Conservation (phyloP, 2,113 vertebrate genomes). For the Bagarius yarrelli region DNA sequence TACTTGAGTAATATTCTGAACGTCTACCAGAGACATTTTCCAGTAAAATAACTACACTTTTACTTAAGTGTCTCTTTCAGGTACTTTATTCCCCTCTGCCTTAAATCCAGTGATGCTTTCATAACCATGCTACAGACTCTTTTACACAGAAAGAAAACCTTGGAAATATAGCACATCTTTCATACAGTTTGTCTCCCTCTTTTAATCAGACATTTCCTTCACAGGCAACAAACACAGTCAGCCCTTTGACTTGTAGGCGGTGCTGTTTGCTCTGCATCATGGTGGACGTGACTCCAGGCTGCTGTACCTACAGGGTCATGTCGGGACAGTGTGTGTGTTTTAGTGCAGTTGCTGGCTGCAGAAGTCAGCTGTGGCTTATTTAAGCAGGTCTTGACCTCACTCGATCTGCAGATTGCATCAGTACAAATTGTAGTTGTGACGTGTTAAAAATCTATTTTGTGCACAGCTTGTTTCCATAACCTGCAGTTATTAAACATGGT, state of each 20-base stretch:
- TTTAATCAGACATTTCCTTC: not conserved
- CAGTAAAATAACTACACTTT: no score
- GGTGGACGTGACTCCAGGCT: not conserved
- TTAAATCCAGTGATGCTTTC: not conserved
- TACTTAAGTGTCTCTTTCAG: no score
- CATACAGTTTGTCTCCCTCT: not conserved
- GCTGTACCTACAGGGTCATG: constrained; percentile 13
- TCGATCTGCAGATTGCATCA: not conserved
- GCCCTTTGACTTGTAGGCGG: not conserved
- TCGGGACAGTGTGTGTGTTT: not conserved
- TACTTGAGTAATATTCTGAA: no score
- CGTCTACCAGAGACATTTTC: no score
- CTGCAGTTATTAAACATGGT: not conserved
- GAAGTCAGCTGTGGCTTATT: not conserved
- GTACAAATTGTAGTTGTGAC: not conserved
- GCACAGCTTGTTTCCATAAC: not conserved
- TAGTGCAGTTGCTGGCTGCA: not conserved
- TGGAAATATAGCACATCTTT: not conserved
- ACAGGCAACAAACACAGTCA: not conserved
- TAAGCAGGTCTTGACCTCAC: not conserved
- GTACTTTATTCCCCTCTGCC: not conserved
- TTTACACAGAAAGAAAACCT: not conserved
- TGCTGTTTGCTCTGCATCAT: not conserved
- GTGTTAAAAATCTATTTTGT: not conserved
- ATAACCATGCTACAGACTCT: not conserved